phyloP scores from a whole-genome alignment of 2,888 invertebrate species.

The Criorhina ranunculi region DNA sequence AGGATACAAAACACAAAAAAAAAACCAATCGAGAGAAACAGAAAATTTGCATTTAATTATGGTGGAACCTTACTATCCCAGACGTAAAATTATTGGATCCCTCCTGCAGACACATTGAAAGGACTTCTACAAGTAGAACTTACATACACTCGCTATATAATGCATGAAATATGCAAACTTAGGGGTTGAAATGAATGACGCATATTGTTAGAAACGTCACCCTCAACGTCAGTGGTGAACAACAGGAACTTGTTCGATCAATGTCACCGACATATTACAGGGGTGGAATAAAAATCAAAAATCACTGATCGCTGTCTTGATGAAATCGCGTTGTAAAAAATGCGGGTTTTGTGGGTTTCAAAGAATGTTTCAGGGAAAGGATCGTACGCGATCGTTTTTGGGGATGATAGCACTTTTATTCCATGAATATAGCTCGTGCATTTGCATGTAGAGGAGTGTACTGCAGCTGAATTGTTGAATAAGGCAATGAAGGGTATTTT shows the following conservation, averaged over 20 bases:
- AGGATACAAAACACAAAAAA: slow-evolving; percentile 63
- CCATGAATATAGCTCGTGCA: slow-evolving; percentile 30
- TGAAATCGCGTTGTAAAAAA: slow-evolving; percentile 25
- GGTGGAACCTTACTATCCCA: slow-evolving; percentile 56
- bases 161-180: slow-evolving; percentile 25
- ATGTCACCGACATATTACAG: slow-evolving; percentile 66
- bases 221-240: slow-evolving; percentile 47
- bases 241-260: slow-evolving; percentile 73
- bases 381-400: slow-evolving; percentile 35
- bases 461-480: slow-evolving; percentile 54
- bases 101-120: slow-evolving; percentile 64
- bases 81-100: slow-evolving; percentile 60
- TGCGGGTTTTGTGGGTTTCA: slow-evolving; percentile 29
- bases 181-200: slow-evolving; percentile 48
- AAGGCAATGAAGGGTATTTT: slow-evolving; percentile 46
- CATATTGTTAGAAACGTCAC: slow-evolving; percentile 38
- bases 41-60: slow-evolving; percentile 75
- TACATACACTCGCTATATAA: neutral
- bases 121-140: slow-evolving; percentile 23
- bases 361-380: slow-evolving; percentile 3
- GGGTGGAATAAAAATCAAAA: slow-evolving; percentile 71
- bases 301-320: slow-evolving; percentile 57
- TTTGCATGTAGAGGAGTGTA: slow-evolving; percentile 39
- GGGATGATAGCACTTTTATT: slow-evolving; percentile 55
- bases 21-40: slow-evolving; percentile 46